These are phyloP conservation scores for Danio kyathit DNA, from an alignment of 2,797 vertebrate genomes.

Conservation along the genomic window DNA sequence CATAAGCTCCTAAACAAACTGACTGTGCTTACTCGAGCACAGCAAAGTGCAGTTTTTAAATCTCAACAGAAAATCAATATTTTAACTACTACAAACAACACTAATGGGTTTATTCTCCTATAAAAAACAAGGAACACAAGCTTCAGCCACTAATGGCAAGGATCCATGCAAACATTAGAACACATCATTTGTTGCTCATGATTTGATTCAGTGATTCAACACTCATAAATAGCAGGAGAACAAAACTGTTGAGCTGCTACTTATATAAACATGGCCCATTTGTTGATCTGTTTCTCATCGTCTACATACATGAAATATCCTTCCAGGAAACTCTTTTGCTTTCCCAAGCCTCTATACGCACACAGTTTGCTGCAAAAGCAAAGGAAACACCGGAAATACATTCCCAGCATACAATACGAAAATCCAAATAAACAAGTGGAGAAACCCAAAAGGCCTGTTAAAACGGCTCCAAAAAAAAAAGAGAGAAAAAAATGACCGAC, in stretches of 20 bases:
- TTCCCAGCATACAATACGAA: constrained; percentile 9
- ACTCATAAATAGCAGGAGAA: constrained; percentile 34
- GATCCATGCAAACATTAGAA: constrained; percentile 20
- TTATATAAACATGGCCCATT: constrained; percentile 17
- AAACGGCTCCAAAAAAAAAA: constrained; percentile 5
- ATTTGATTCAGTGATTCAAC: constrained; percentile 12
- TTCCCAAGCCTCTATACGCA: constrained; percentile 41
- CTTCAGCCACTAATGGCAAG: neutral
- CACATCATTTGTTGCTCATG: constrained; percentile 1
- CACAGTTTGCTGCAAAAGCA: constrained; percentile 13
- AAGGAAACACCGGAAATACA: constrained; percentile 44
- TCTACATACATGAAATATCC: constrained; percentile 22
- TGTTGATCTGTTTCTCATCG: constrained; percentile 5
- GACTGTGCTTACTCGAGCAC: neutral
- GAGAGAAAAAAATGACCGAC: neutral
- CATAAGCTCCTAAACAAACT: neutral
- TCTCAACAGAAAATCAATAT: constrained; percentile 21
- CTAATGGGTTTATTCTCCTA: constrained; percentile 10
- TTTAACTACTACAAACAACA: constrained; percentile 7
- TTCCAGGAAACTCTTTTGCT: constrained; percentile 49
- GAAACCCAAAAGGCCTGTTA: constrained; percentile 2
- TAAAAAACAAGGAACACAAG: neutral
- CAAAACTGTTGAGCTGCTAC: constrained; percentile 8
- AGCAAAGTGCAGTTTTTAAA: neutral
- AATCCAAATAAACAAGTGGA: constrained; percentile 37